Base-by-base conservation (phyloP, 2,888 invertebrate genomes). In the Drosophila planitibia region DNA sequence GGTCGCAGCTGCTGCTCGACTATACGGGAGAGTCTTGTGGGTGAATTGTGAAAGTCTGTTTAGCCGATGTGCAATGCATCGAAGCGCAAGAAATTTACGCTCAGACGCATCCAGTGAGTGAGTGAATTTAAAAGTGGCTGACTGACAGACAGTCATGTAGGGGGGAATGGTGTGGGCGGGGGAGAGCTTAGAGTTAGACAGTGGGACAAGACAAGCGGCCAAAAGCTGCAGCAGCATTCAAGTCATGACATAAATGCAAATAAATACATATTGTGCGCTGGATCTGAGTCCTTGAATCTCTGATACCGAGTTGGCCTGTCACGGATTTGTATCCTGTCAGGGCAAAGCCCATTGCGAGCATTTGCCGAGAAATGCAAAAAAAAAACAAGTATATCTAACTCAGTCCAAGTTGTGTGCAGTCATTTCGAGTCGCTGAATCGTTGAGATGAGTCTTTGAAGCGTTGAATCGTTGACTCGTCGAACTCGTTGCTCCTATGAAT, bases 61-160 rank as follows among this genome's bases (percentile, higher is more conserved):
- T 79, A 75, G 76, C 72, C 75, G 69, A 78, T 86, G 63, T 68
- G 82, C 70, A 64, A 73, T 74, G 81, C 88, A 82, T 69, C 85
- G 67, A 74, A 82, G 88, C 83, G 85, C 70, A 83, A 74, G 52
- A 70, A 81, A 73, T 85, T 89, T 72, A 89, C 83, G 85, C 90
- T 83, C 79, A 83, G 79, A 30, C 85, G 85, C 83, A 85, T 80
- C 76, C 82, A 74, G 64, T 76, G 77, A 85, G 74, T 80, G 83
- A 79, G 74, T 80, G 80, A 83, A 74, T 85, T 81, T 85, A 80
- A 75, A 68, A 80, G 66, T 76, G 72, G 55, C 55, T 75, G 81
- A 74, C 64, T 54, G 77, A 41, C 81, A 72, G 75, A 54, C 70
- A 25, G 47, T 47, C 63, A 54, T 71, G 54, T 55, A 30, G 33